Evolutionary conservation across 2,113 vertebrate species (phyloP).

Genomic region (Euleptes europaea): DNA sequence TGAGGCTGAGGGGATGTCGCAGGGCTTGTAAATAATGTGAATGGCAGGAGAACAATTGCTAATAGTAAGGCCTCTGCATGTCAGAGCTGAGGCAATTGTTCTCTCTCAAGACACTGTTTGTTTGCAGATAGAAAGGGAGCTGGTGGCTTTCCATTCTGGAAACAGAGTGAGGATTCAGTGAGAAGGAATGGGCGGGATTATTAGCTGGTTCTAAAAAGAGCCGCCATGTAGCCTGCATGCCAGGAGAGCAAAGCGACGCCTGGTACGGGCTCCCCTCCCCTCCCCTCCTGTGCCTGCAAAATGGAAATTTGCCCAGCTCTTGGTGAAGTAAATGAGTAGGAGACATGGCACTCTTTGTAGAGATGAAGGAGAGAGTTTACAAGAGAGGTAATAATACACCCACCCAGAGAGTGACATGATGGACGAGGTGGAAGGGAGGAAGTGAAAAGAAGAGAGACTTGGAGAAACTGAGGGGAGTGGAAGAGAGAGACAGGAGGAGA

Average conservation of each 20-base stretch:
- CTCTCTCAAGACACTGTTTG: slow-evolving; percentile 74
- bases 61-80: slow-evolving; percentile 41
- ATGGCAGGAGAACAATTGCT: neutral
- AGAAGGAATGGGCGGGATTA: slow-evolving; percentile 5
- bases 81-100: slow-evolving; percentile 39
- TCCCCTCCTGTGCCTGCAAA: neutral
- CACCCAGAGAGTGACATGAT: neutral
- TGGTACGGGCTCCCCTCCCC: slow-evolving; percentile 42
- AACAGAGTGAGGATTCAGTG: slow-evolving; percentile 78
- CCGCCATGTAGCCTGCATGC: slow-evolving; percentile 9
- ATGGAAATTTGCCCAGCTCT: neutral
- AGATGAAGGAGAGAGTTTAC: neutral
- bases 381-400: neutral
- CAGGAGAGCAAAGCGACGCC: slow-evolving; percentile 53
- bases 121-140: slow-evolving; percentile 76
- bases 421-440: neutral
- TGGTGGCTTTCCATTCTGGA: slow-evolving; percentile 66
- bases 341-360: neutral
- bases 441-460: neutral
- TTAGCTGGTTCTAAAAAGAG: neutral
- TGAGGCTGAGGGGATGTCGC: neutral
- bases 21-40: neutral
- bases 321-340: neutral
- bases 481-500: neutral
- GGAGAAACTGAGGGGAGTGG: neutral